Evolutionary conservation across 2,888 invertebrate genomes (phyloP), one percentile per base, ranked within the genome.

Genomic region (Augochlorella aurata): DNA sequence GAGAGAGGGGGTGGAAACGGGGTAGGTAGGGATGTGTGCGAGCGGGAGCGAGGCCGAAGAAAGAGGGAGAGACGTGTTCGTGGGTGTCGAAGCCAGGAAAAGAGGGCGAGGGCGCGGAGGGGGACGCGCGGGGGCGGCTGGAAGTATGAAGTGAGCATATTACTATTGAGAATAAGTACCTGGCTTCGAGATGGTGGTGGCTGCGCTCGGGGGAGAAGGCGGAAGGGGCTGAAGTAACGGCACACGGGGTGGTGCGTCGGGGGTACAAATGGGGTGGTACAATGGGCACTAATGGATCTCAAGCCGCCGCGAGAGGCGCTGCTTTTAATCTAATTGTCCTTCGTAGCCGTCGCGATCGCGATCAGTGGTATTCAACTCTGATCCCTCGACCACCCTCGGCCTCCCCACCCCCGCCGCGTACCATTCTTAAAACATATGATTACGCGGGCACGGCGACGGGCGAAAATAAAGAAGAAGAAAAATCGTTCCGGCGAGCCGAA

Each of bases 271-370:
- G 93, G 93, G 92, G 92, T 92, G 92, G 91, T 92, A 93, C 93
- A 93, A 93, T 93, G 92, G 93, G 92, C 92, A 90, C 93, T 93
- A 93, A 93, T 93, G 93, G 93, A 93, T 93, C 93, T 93, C 93
- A 92, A 93, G 93, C 93, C 90, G 92, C 92, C 92, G 92, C 92
- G 91, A 93, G 93, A 93, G 93, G 92, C 93, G 93, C 93, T 93
- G 93, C 93, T 93, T 93, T 93, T 93, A 93, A 93, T 93, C 93
- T 93, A 93, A 93, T 93, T 93, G 93, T 93, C 93, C 93, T 92
- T 90, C 91, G 88, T 89, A 89, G 90, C 90, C 88, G 90, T 87
- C 89, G 82, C 89, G 87, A 90, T 88, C 89, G 86, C 86, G 87
- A 90, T 88, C 90, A 90, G 88, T 88, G 89, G 85, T 85, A 88